phyloP scores from a whole-genome alignment of 2,888 invertebrate species.

The Frankliniella intonsa region DNA sequence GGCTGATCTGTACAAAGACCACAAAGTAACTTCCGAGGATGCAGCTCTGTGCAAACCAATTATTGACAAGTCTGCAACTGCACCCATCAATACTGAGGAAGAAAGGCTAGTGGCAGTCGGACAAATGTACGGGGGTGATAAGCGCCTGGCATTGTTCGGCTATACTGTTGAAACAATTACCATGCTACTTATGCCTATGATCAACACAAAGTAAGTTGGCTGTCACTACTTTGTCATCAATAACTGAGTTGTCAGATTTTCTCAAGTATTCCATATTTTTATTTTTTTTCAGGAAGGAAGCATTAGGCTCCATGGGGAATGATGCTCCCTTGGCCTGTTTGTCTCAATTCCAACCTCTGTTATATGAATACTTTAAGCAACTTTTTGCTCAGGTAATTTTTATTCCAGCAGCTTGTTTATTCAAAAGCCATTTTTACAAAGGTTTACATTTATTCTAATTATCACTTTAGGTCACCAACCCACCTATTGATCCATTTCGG shows the following conservation, averaged over 20 bases:
- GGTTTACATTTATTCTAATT: neutral
- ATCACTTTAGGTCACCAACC: conserved; percentile 75
- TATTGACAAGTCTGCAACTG: neutral
- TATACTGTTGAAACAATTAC: conserved; percentile 95
- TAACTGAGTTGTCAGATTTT: neutral
- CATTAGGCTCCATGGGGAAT: conserved; percentile 98
- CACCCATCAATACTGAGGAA: neutral
- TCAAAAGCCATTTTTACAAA: conserved; percentile 2
- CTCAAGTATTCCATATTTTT: conserved; percentile 33
- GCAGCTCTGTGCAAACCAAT: neutral
- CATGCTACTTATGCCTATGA: conserved; percentile 92
- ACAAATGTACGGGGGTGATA: conserved; percentile 60
- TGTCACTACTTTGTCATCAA: neutral
- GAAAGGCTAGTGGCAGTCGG: neutral
- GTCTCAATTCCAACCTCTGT: conserved; percentile 88
- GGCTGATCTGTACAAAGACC: conserved; percentile 56
- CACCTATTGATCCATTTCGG: conserved; percentile 98
- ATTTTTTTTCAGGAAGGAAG: conserved; percentile 77
- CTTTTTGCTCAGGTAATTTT: conserved; percentile 83
- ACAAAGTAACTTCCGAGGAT: conserved; percentile 7
- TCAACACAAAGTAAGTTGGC: conserved; percentile 74
- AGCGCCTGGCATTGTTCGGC: conserved; percentile 81
- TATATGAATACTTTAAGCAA: conserved; percentile 98
- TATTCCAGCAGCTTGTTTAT: conserved; percentile 25
- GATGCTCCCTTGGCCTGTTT: conserved; percentile 96